Evolutionary conservation across 2,888 invertebrate species (phyloP).

Genomic region (Uropetala carovei): DNA sequence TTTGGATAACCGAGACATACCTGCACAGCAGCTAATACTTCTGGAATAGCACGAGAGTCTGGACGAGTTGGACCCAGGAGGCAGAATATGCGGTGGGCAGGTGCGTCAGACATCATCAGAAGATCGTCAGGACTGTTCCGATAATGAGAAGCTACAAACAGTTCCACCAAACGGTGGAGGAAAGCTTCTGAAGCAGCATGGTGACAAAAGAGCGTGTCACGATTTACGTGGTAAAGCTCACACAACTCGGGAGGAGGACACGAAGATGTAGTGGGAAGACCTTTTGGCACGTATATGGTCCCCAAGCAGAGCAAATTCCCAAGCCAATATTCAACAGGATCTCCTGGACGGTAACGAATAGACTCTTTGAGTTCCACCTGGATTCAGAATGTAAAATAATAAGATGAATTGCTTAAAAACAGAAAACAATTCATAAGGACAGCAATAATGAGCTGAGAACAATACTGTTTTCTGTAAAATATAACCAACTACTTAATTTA

Average conservation of each 20-base stretch:
- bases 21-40: conserved; percentile 95
- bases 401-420: background rate
- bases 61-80: conserved; percentile 91
- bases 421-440: background rate
- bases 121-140: conserved; percentile 98
- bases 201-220: conserved; percentile 96
- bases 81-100: conserved; percentile 98
- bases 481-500: too few species aligned
- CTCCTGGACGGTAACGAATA: conserved; percentile 93
- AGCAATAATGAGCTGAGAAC: too few species aligned
- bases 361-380: conserved; percentile 93
- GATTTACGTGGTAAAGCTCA: conserved; percentile 90
- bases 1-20: conserved; percentile 72
- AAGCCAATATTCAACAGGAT: conserved; percentile 94
- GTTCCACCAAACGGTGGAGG: conserved; percentile 91
- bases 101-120: conserved; percentile 98
- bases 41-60: conserved; percentile 85
- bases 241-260: conserved; percentile 94
- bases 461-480: too few species aligned
- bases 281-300: conserved; percentile 81
- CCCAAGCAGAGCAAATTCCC: conserved; percentile 94
- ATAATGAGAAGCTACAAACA: conserved; percentile 98
- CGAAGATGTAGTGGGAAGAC: conserved; percentile 81
- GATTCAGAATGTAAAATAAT: background rate
- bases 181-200: conserved; percentile 95